Conservation (phyloP, 2,888 invertebrate genomes). For the Meteorus cinctellus region DNA sequence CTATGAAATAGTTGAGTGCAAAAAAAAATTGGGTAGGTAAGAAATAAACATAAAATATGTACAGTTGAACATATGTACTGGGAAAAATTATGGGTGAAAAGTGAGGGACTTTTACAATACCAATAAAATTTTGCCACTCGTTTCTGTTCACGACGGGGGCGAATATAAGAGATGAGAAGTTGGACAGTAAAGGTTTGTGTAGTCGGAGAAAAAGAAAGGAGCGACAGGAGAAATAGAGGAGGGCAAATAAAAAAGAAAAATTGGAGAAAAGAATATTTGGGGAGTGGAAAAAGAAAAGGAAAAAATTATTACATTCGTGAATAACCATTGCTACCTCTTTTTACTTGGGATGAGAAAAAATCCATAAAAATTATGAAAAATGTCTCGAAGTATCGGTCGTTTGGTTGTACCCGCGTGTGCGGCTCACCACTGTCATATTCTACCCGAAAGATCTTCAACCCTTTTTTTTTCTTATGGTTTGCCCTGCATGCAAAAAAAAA, state of each 20-base stretch:
- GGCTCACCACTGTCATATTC: constrained; percentile 54
- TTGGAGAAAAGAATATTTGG: constrained; percentile 15
- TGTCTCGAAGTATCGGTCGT: constrained; percentile 34
- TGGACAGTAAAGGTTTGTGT: not conserved
- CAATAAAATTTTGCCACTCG: constrained; percentile 46
- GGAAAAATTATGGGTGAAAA: not conserved
- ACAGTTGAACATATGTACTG: not conserved
- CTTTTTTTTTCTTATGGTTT: constrained; percentile 37
- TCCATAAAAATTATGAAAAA: constrained; percentile 66
- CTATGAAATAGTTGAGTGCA: not conserved
- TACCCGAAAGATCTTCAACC: constrained; percentile 28
- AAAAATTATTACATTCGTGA: constrained; percentile 38
- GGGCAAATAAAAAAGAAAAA: constrained; percentile 8
- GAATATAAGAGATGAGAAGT: not conserved
- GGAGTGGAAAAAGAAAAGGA: constrained; percentile 31
- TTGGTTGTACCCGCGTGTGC: constrained; percentile 8
- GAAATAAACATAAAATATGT: not conserved
- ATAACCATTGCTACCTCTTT: constrained; percentile 27
- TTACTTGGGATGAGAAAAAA: constrained; percentile 47
- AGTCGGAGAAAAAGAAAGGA: no score
- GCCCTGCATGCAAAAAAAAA: constrained; percentile 54
- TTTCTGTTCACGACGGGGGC: constrained; percentile 24
- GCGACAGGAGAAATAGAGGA: no score
- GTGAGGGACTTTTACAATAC: constrained; percentile 44
- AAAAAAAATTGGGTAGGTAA: not conserved